Base-by-base conservation (phyloP, 2,888 invertebrate genomes). In the Rhagophthalmus giganteus region DNA sequence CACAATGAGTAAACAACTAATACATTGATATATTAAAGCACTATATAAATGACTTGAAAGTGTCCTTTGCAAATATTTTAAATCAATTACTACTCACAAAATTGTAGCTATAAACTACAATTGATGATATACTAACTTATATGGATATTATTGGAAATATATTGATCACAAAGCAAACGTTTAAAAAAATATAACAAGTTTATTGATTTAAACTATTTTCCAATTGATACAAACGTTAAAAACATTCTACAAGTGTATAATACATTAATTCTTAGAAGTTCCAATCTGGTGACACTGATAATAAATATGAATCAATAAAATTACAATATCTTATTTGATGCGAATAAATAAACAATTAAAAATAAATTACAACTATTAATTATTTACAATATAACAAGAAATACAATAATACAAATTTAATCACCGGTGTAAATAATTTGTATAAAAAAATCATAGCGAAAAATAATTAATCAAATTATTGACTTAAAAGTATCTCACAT, bases 151-250 rank as follows among this genome's bases (percentile, higher is more conserved):
- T n/a, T n/a, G n/a, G n/a, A n/a, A n/a, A n/a, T n/a, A n/a, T n/a
- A n/a, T n/a, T n/a, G n/a, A n/a, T 20, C 3, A 20, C 7, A 20
- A 20, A 32, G 15, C 1, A 9, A 15, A 5, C 14, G 2, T 10
- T n/a, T 37, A 13, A 25, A 38, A 68, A 71, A 71, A 70, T 71
- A 69, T 71, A 71, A 71, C 71, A 70, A 71, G 62, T 69, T 60
- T 57, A 68, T 68, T 70, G 61, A 65, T 66, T 63, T 66, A 69
- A 69, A 65, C 61, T 65, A 67, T 65, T 34, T 31, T 63, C 59
- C 55, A 58, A 58, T 63, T 58, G 54, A 61, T 63, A 57, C 57
- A 56, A 65, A 65, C 64, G 64, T 68, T 69, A 69, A 65, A 67
- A 68, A 58, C 58, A 52, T 47, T 52, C 45, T 49, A 24, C 4